phyloP scores from a whole-genome alignment of 2,797 vertebrate species.

The Hippopotamyrus pictus region DNA sequence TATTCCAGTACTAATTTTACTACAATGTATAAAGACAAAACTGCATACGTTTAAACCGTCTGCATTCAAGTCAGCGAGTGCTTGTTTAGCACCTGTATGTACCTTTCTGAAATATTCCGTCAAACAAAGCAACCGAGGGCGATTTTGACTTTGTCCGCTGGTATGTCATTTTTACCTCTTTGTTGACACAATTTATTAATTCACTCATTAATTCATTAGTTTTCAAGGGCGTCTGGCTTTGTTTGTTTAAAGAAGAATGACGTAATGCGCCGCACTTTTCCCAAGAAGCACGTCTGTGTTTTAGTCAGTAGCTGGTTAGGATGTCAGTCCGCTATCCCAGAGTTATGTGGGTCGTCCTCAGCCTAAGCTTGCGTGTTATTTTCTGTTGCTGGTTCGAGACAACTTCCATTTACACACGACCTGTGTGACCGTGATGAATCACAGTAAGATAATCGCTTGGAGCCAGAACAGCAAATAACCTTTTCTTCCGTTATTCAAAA shows the following conservation, averaged over 20 bases:
- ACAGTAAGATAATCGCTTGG: not conserved
- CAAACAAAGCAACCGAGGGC: not conserved
- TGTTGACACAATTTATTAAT: constrained; percentile 1
- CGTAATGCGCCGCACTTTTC: not conserved
- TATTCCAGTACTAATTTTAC: not conserved
- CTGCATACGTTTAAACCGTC: not conserved
- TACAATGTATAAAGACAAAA: not conserved
- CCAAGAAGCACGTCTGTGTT: not conserved
- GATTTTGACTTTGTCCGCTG: not conserved
- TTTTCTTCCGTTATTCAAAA: not conserved
- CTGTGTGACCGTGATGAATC: not conserved
- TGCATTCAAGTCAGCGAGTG: not conserved
- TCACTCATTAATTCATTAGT: not conserved
- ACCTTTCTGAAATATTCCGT: not conserved
- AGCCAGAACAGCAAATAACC: not conserved
- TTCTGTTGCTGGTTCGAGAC: not conserved
- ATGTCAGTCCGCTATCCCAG: not conserved
- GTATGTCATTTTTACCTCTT: not conserved
- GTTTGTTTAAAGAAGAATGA: constrained; percentile 7
- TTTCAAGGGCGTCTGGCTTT: not conserved
- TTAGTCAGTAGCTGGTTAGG: not conserved
- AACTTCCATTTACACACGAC: not conserved
- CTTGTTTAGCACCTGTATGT: not conserved
- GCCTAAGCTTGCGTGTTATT: not conserved
- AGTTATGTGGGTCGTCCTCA: not conserved